Percentiles rank a stretch among this genome's conserved stretches.
phyloP scores from a whole-genome alignment of 2,797 vertebrate species.

The Hylomyscus alleni region DNA sequence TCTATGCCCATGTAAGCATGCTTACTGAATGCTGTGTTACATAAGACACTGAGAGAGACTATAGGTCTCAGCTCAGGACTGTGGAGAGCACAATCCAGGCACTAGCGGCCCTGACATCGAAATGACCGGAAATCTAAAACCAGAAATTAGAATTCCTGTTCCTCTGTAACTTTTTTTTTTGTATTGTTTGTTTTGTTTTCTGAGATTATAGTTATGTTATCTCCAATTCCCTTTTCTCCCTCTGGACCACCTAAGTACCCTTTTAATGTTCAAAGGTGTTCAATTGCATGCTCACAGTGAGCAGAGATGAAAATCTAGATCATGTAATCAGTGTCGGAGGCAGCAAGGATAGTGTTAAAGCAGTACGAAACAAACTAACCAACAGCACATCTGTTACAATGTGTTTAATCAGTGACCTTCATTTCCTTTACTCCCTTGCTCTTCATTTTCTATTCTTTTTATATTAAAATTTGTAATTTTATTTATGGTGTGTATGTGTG shows the following conservation, averaged over 20 bases:
- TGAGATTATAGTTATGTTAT: not conserved
- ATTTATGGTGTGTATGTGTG: not conserved
- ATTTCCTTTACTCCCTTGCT: not conserved
- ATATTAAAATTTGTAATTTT: not conserved
- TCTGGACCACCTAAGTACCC: not conserved
- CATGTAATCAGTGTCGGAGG: not conserved
- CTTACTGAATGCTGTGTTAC: not conserved
- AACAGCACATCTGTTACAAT: not conserved
- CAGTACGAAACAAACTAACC: not conserved
- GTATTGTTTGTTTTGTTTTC: not conserved
- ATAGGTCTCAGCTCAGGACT: not conserved
- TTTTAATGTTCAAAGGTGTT: not conserved
- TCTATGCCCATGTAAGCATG: not conserved
- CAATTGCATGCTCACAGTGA: not conserved
- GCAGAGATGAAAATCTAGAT: not conserved
- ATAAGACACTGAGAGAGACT: not conserved
- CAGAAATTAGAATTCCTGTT: not conserved
- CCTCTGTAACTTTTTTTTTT: not conserved
- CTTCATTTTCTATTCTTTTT: not conserved
- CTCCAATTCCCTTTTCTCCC: not conserved
- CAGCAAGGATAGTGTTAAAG: not conserved
- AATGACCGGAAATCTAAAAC: not conserved
- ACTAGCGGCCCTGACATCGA: not conserved
- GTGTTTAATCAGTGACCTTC: not conserved
- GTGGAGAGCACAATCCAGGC: not conserved